These are phyloP conservation scores for Gopherus evgoodei DNA, from an alignment of 2,113 vertebrate genomes.

Conservation along the genomic window DNA sequence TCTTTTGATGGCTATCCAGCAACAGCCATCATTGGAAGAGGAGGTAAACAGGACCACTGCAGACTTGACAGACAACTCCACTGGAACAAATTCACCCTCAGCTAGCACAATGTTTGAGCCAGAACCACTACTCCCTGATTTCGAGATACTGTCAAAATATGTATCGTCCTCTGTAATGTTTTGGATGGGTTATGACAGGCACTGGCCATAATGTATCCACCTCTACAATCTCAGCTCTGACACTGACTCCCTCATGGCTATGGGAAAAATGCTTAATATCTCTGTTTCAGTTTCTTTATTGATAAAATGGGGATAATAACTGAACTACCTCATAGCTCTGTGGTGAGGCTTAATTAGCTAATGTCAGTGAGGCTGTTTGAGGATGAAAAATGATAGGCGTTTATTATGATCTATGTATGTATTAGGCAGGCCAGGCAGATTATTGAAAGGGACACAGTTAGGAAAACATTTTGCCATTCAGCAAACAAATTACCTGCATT, in stretches of 20 bases:
- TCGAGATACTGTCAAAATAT: neutral
- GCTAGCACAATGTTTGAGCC: neutral
- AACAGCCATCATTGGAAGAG: neutral
- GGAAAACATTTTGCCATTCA: neutral
- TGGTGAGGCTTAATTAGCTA: neutral
- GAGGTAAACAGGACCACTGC: neutral
- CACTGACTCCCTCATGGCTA: neutral
- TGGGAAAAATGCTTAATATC: neutral
- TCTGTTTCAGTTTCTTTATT: no score
- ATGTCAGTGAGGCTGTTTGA: neutral
- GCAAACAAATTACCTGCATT: neutral
- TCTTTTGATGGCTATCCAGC: neutral
- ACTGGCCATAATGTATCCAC: neutral
- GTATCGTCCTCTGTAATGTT: neutral
- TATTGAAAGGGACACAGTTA: neutral
- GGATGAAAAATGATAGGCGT: neutral
- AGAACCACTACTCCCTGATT: neutral
- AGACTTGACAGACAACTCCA: neutral
- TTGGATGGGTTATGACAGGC: neutral
- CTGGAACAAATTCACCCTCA: neutral
- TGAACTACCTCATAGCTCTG: neutral
- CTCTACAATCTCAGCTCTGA: neutral
- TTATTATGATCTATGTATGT: neutral
- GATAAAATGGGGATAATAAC: no score
- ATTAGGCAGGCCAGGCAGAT: neutral